Evolutionary conservation across 2,113 vertebrate genomes (phyloP), one percentile per base, ranked within the genome.

Genomic region (Emydocephalus ijimae): DNA sequence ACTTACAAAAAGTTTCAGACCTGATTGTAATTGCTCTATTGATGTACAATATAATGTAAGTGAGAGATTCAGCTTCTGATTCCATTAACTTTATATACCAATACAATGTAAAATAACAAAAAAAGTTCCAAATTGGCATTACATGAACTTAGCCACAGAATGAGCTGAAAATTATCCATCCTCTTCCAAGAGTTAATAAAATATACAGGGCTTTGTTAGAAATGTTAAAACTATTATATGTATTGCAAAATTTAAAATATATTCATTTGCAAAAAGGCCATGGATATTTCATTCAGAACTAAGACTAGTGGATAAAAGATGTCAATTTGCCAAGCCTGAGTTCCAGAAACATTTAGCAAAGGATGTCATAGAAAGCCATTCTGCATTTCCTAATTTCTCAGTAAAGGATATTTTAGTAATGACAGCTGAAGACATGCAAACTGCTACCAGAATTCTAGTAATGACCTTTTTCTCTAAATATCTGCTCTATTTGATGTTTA

Each of bases 301-400:
- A 85, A 64, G 45, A 89, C 74, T 81, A 26, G 1, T 81, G 29
- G 23, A 88, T 18, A 0, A 94, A 96, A 91, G 93, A 95, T 92
- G 64, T 89, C 92, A 89, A 55, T 56, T 92, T 29, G 50, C 94
- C 94, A 93, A 95, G 93, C 94, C 0, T 52, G 45, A 89, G 59
- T 89, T 94, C 91, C 48, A 69, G 85, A 87, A 95, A 56, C 85
- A 94, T 88, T 96, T 93, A 93, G 86, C 91, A 91, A 94, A 94
- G 8, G 2, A 89, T 24, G 90, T 93, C 23, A 85, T 52, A 92
- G 91, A 93, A 94, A 90, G 74, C 91, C 90, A 26, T n/a, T 20
- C 24, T 86, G 45, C 64, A 89, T 54, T 55, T 20, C 24, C 50
- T 39, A n/a, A 24, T 64, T 74, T 94, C 56, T 21, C 39, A n/a